A percentile compares a stretch with the other conserved stretches of the same genome.
phyloP scores from a whole-genome alignment of 1,140 invertebrate species.

The Chironomus tepperi region DNA sequence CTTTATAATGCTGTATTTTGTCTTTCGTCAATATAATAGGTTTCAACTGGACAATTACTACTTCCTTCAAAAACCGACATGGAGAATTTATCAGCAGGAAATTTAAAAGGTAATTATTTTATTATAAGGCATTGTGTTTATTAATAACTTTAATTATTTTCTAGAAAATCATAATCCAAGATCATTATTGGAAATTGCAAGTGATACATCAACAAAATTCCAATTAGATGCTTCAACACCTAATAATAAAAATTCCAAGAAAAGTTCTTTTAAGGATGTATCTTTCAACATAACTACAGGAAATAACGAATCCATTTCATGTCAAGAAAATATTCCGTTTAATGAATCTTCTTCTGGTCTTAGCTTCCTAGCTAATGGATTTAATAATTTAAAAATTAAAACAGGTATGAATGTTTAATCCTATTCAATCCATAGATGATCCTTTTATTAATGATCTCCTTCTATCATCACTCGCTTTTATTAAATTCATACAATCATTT shows the following conservation, averaged over 20 bases:
- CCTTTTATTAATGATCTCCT: too few relatives aligned
- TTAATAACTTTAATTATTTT: background rate
- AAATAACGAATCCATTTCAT: background rate
- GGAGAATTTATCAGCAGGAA: too few relatives aligned
- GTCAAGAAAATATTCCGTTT: background rate
- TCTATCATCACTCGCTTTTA: too few relatives aligned
- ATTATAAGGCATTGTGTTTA: background rate
- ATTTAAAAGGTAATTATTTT: background rate
- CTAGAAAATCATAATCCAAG: slow-evolving; percentile 4
- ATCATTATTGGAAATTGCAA: background rate
- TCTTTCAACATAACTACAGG: background rate
- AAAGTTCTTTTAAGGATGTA: background rate
- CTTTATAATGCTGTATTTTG: too few relatives aligned
- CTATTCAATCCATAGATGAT: too few relatives aligned
- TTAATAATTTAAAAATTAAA: background rate
- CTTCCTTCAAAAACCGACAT: too few relatives aligned
- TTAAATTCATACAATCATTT: too few relatives aligned
- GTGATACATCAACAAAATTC: background rate
- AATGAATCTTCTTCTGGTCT: background rate
- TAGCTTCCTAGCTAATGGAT: background rate
- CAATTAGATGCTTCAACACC: background rate
- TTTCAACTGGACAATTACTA: too few relatives aligned
- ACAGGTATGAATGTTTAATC: background rate
- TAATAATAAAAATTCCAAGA: background rate
- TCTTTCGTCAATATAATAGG: too few relatives aligned